phyloP scores from a whole-genome alignment of 2,797 vertebrate species.

The Sebastes vulpes region DNA sequence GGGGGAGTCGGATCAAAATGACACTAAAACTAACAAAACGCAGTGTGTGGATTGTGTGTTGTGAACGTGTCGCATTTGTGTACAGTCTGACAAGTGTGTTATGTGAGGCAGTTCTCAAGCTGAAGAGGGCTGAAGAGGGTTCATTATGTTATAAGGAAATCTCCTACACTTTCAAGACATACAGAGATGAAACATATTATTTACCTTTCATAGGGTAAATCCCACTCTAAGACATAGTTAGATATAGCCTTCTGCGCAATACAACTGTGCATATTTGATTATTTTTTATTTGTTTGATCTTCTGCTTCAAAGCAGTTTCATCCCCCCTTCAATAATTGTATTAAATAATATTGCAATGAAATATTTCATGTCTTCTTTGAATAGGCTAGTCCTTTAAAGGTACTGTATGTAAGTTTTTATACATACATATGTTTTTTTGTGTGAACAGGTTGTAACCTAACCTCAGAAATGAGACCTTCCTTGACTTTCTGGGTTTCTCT shows the following conservation, averaged over 20 bases:
- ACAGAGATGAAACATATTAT: slow-evolving; percentile 16
- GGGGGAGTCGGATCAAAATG: slow-evolving; percentile 46
- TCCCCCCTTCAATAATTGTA: neutral
- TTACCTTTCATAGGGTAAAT: neutral
- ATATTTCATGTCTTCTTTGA: slow-evolving; percentile 21
- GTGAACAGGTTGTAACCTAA: too few relatives aligned
- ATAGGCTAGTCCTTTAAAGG: neutral
- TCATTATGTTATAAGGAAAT: neutral
- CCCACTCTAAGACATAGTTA: neutral
- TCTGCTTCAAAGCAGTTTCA: slow-evolving; percentile 46
- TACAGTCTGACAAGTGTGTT: slow-evolving; percentile 21
- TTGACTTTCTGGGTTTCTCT: too few relatives aligned
- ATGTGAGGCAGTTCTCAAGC: neutral
- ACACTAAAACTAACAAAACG: slow-evolving; percentile 51
- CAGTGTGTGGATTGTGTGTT: slow-evolving; percentile 1
- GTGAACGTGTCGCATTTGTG: neutral
- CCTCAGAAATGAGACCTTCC: too few relatives aligned
- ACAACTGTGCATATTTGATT: slow-evolving; percentile 24
- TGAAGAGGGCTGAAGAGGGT: neutral
- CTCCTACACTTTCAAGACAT: neutral
- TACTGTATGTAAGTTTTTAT: too few relatives aligned
- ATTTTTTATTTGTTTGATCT: slow-evolving; percentile 30
- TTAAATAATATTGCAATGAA: slow-evolving; percentile 22
- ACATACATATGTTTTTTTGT: too few relatives aligned
- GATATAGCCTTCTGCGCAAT: neutral